phyloP scores from a whole-genome alignment of 2,888 invertebrate species.

The Leptinotarsa haldemani region DNA sequence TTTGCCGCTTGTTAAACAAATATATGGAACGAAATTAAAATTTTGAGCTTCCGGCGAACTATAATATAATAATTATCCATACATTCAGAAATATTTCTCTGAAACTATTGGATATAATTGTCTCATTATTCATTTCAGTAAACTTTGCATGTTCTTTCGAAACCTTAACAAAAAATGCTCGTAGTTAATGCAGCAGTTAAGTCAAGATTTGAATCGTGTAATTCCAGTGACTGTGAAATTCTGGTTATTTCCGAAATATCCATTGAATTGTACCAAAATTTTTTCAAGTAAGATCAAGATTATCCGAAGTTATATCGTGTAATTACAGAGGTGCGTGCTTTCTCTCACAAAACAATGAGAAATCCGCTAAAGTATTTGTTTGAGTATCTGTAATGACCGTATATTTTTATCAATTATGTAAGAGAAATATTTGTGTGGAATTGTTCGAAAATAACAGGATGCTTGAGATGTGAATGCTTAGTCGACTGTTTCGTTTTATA shows the following conservation, averaged over 20 bases:
- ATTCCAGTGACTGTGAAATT: constrained; percentile 14
- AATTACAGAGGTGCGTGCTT: constrained; percentile 22
- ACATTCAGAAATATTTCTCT: constrained; percentile 9
- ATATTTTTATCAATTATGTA: constrained; percentile 23
- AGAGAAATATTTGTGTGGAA: neutral
- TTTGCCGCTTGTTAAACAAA: constrained; percentile 15
- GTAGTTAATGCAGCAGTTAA: constrained; percentile 5
- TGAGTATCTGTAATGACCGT: constrained; percentile 22
- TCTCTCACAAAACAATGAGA: constrained; percentile 24
- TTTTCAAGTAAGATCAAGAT: constrained; percentile 21
- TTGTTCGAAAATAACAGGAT: constrained; percentile 8
- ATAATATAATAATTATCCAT: constrained; percentile 6
- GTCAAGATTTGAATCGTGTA: neutral
- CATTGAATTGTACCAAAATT: constrained; percentile 8
- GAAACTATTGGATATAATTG: constrained; percentile 11
- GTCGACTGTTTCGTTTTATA: neutral
- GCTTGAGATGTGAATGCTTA: constrained; percentile 11
- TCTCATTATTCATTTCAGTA: constrained; percentile 10
- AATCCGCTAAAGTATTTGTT: constrained; percentile 19
- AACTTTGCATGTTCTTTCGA: constrained; percentile 9
- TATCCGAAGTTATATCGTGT: constrained; percentile 12
- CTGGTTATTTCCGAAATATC: constrained; percentile 14
- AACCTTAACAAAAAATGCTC: neutral
- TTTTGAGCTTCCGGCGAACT: neutral
- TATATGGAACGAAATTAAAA: constrained; percentile 6